Percentiles rank a stretch among this genome's conserved stretches.
These are phyloP conservation scores for Drosophila yooni DNA, from an alignment of 2,888 invertebrate species.

Conservation along the genomic window DNA sequence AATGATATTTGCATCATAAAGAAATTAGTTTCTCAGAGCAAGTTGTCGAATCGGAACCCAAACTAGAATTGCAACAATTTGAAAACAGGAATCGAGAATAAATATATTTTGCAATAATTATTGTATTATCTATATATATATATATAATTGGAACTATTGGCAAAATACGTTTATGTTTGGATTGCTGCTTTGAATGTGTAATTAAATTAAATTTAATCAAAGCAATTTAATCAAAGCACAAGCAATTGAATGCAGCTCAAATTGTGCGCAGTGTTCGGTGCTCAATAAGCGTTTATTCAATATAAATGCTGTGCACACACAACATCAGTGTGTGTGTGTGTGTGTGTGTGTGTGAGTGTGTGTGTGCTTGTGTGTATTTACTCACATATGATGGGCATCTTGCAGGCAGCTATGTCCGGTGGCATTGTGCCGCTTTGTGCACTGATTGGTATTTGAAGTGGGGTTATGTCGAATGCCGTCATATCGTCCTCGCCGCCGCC, in stretches of 20 bases:
- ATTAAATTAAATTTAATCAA: not conserved
- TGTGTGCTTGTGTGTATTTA: constrained; percentile 36
- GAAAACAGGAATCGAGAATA: not conserved
- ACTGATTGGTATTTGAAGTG: constrained; percentile 97
- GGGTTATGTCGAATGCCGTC: constrained; percentile 99
- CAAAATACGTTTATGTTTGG: no score
- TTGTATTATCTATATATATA: not conserved
- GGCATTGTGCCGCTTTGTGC: constrained; percentile 89
- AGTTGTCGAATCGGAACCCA: not conserved
- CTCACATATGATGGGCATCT: constrained; percentile 87
- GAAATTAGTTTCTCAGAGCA: not conserved
- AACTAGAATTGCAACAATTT: not conserved
- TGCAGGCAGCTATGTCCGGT: constrained; percentile 92
- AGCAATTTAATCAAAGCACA: not conserved
- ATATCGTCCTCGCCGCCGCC: constrained; percentile 99
- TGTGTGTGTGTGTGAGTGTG: not conserved
- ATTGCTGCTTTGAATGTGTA: not conserved
- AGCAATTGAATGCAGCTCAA: not conserved
- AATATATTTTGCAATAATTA: not conserved
- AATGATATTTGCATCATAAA: no score
- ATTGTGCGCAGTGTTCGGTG: not conserved
- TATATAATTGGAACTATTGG: not conserved
- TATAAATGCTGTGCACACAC: not conserved
- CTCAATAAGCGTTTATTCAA: not conserved
- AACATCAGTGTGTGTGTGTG: not conserved